Conservation (phyloP, 2,888 invertebrate species). For the Platyscelio sp. region DNA sequence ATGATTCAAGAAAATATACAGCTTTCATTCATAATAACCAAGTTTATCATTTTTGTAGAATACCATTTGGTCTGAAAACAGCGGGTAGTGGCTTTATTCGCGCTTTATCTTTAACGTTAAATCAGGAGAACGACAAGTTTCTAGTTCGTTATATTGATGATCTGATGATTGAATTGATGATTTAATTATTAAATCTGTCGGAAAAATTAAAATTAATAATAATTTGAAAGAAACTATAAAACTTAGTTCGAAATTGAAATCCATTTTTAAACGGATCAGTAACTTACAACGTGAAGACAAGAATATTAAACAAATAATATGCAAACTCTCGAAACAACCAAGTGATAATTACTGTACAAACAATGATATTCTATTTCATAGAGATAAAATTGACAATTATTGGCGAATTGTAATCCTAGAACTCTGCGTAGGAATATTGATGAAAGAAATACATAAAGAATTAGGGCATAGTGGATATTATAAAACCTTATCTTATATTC, state of each 20-base stretch:
- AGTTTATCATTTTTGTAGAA: conserved; percentile 75
- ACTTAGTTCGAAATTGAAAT: too few relatives aligned
- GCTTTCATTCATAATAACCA: conserved; percentile 68
- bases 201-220: too few relatives aligned
- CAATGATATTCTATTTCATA: not conserved
- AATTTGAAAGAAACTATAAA: too few relatives aligned
- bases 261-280: too few relatives aligned
- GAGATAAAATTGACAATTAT: not conserved
- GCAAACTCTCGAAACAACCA: not conserved
- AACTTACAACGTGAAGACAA: conserved; percentile 27
- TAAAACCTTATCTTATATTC: not conserved
- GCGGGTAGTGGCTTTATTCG: conserved; percentile 73
- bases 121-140: conserved; percentile 60
- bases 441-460: not conserved
- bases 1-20: conserved; percentile 60
- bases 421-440: not conserved
- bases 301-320: not conserved
- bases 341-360: not conserved
- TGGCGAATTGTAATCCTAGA: not conserved
- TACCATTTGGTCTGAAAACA: conserved; percentile 68
- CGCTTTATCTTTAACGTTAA: conserved; percentile 70
- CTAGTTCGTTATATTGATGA: conserved; percentile 49
- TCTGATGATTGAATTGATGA: not conserved
- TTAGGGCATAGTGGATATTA: not conserved
- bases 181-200: conserved; percentile 34